Conservation (phyloP, 2,113 vertebrate genomes). For the Cynopterus brachyotis region DNA sequence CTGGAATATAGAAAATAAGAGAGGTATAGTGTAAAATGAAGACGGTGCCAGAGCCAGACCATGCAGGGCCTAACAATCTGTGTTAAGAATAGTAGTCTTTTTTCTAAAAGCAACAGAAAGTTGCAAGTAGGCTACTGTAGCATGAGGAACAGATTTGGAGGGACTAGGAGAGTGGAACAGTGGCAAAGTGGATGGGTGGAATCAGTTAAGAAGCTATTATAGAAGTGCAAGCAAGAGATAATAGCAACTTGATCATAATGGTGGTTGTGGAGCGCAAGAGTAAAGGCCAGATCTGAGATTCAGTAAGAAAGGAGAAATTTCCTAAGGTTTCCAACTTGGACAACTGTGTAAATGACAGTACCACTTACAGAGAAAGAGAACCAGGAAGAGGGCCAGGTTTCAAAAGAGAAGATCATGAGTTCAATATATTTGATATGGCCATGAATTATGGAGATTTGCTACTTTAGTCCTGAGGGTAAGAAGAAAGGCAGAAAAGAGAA, state of each 20-base stretch:
- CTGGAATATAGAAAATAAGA: neutral
- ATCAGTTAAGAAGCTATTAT: neutral
- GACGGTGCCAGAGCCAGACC: neutral
- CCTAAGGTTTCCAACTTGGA: conserved; percentile 3
- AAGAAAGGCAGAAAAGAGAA: conserved; percentile 27
- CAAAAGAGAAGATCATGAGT: conserved; percentile 1
- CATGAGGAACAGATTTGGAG: neutral
- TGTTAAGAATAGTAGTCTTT: neutral
- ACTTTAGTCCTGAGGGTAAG: neutral
- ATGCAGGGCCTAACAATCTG: neutral
- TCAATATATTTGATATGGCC: neutral
- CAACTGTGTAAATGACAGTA: neutral
- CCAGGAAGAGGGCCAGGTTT: neutral
- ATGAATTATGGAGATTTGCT: conserved; percentile 44
- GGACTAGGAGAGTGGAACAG: neutral
- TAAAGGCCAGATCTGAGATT: conserved; percentile 7
- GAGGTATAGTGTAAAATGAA: neutral
- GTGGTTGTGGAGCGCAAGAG: neutral
- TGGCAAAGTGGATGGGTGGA: neutral
- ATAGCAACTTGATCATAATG: neutral
- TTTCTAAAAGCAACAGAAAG: neutral
- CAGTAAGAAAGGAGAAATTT: neutral
- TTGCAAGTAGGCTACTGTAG: neutral
- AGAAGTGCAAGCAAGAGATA: neutral
- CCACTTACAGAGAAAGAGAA: conserved; percentile 15